phyloP scores from a whole-genome alignment of 1,140 invertebrate species.

The Condylostylus longicornis region DNA sequence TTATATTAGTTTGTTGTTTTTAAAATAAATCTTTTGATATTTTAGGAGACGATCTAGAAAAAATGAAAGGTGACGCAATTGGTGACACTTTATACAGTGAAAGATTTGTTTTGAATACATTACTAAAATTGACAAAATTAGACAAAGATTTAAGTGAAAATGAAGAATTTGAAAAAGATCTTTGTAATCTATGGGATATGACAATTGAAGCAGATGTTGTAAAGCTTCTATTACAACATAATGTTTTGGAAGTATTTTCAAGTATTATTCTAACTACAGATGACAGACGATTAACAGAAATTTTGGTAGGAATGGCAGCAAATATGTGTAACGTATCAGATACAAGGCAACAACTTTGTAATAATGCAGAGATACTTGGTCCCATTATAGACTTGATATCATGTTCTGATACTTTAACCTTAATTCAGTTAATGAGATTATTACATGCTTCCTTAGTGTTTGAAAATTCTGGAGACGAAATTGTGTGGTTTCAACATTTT shows the following conservation, averaged over 20 bases:
- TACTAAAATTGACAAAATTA: conserved; percentile 39
- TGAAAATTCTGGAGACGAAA: conserved; percentile 19
- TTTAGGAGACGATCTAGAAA: conserved; percentile 20
- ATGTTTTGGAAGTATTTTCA: conserved; percentile 42
- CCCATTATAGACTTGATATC: conserved; percentile 40
- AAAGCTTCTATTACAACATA: conserved; percentile 45
- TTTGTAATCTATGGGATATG: conserved; percentile 66
- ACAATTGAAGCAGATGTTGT: conserved; percentile 54
- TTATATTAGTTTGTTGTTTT: no score
- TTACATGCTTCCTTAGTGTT: conserved; percentile 40
- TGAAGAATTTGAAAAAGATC: conserved; percentile 45
- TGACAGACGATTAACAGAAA: conserved; percentile 47
- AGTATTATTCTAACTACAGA: conserved; percentile 33
- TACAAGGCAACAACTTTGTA: conserved; percentile 32
- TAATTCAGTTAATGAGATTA: conserved; percentile 51
- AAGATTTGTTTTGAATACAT: conserved; percentile 50
- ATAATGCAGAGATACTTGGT: conserved; percentile 31
- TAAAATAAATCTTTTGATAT: not conserved
- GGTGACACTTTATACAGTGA: conserved; percentile 60
- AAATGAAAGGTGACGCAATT: conserved; percentile 52
- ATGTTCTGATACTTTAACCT: conserved; percentile 42
- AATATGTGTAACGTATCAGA: conserved; percentile 48
- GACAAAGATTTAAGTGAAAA: conserved; percentile 31
- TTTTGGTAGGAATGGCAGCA: conserved; percentile 52
- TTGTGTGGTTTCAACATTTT: conserved; percentile 36